These are phyloP conservation scores for Andricus grossulariae DNA, from an alignment of 1,140 invertebrate species.

Conservation along the genomic window DNA sequence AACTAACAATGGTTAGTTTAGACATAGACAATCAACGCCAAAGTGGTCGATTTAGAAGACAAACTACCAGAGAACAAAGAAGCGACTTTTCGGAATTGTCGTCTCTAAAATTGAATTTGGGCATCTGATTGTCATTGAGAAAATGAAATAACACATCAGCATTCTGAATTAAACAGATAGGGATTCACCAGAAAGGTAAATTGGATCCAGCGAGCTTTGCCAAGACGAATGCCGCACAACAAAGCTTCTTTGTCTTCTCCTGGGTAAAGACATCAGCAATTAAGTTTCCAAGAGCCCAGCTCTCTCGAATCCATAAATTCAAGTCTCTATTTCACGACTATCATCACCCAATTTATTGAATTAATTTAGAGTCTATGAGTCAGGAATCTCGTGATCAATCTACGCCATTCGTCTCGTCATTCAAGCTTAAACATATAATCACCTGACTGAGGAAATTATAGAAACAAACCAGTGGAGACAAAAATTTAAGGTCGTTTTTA, in stretches of 20 bases:
- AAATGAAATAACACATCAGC: not conserved
- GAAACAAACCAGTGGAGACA: too few relatives aligned
- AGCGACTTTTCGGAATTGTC: too few relatives aligned
- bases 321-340: not conserved
- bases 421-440: not conserved
- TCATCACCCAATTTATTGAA: constrained; percentile 1
- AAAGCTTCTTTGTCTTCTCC: constrained; percentile 3
- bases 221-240: constrained; percentile 1
- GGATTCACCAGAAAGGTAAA: constrained; percentile 1
- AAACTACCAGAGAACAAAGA: too few relatives aligned
- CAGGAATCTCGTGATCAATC: not conserved
- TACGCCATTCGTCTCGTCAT: not conserved
- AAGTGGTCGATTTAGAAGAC: too few relatives aligned
- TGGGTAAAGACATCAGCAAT: not conserved
- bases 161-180: constrained; percentile 1
- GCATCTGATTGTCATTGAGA: not conserved
- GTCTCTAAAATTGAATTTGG: not conserved
- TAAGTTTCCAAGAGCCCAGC: not conserved
- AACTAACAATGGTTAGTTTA: too few relatives aligned
- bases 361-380: not conserved
- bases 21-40: too few relatives aligned
- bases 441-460: too few relatives aligned
- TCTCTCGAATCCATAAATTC: constrained; percentile 3
- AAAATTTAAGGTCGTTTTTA: too few relatives aligned
- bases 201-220: constrained; percentile 5